Evolutionary conservation across 2,113 vertebrate species (phyloP).

Genomic region (Hiodon alosoides): DNA sequence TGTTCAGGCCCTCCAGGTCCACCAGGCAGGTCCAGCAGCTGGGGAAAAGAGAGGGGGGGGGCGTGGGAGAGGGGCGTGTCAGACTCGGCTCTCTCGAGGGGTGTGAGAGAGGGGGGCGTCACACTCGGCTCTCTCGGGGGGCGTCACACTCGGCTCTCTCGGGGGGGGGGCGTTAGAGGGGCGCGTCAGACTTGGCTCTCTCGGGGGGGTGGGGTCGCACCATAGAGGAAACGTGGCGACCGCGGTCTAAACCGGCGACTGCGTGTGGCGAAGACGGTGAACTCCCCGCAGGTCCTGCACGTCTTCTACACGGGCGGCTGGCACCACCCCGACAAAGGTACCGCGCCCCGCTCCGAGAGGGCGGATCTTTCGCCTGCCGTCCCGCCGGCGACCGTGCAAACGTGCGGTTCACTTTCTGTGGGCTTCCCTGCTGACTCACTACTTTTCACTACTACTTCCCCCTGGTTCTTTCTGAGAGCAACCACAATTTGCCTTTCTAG

Average conservation of each 20-base stretch:
- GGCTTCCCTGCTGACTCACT: no score
- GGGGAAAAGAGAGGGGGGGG: neutral
- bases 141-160: no score
- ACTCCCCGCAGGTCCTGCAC: slow-evolving; percentile 77
- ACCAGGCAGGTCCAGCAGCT: slow-evolving; percentile 96
- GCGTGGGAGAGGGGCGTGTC: neutral
- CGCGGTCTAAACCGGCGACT: no score
- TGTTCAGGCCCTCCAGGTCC: slow-evolving; percentile 91
- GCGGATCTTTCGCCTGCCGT: no score
- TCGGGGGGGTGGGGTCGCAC: no score
- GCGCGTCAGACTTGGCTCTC: no score
- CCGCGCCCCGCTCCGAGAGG: neutral
- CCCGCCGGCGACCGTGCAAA: neutral
- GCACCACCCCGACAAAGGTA: slow-evolving; percentile 94
- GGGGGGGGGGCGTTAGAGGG: neutral
- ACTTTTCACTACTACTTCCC: no score
- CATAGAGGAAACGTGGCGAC: no score
- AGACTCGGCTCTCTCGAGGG: neutral
- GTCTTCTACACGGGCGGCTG: slow-evolving; percentile 89
- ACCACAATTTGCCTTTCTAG: no score
- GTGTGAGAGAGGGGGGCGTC: neutral
- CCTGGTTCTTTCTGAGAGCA: no score
- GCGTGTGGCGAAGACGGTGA: slow-evolving; percentile 78
- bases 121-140: neutral
- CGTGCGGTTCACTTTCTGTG: neutral